Evolutionary conservation across 2,888 invertebrate genomes (phyloP).

Genomic region (Buathra laborator): DNA sequence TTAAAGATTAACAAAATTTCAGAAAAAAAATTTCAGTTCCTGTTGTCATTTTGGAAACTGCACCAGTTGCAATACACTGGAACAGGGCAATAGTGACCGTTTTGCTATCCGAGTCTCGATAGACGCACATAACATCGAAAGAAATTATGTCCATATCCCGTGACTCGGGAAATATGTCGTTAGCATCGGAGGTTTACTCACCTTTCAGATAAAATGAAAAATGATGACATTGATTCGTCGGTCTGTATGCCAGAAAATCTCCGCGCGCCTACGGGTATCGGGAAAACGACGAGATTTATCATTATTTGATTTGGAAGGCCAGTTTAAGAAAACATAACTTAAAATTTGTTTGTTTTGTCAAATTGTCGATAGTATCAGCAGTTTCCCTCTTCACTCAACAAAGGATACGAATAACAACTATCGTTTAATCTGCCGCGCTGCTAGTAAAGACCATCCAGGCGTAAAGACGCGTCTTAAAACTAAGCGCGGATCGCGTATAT

Average conservation of each 20-base stretch:
- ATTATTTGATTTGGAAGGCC: background rate
- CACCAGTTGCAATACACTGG: conserved; percentile 37
- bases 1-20: background rate
- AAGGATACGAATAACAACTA: conserved; percentile 87
- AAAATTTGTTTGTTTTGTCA: background rate
- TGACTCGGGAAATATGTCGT: conserved; percentile 3
- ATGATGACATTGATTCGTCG: background rate
- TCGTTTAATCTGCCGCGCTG: conserved; percentile 86
- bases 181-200: background rate
- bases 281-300: conserved; percentile 10
- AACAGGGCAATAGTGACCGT: conserved; percentile 57
- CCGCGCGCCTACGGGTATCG: background rate
- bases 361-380: conserved; percentile 86
- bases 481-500: conserved; percentile 36
- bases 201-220: background rate
- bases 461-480: conserved; percentile 83
- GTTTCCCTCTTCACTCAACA: conserved; percentile 85
- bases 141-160: conserved; percentile 34
- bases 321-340: background rate
- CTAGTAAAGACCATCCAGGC: conserved; percentile 86
- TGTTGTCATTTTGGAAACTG: conserved; percentile 60
- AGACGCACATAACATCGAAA: conserved; percentile 37
- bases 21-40: background rate
- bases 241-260: background rate
- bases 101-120: conserved; percentile 54